Evolutionary conservation across 23 tunicate genomes (phyloP).

Genomic region (Corella eumyota): DNA sequence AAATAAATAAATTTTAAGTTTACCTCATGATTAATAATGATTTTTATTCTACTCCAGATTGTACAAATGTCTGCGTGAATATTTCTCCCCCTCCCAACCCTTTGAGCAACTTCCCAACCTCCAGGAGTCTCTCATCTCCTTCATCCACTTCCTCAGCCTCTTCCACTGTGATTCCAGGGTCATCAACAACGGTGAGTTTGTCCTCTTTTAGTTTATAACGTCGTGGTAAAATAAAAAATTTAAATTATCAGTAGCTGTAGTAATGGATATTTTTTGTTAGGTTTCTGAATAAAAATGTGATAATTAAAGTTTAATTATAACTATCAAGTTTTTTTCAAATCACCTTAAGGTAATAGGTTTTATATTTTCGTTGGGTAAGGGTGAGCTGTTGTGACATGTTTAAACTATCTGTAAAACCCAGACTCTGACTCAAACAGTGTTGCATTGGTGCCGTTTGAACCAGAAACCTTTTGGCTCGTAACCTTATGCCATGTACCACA

Average conservation of each 20-base stretch:
- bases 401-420: no score
- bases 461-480: no score
- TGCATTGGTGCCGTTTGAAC: no score
- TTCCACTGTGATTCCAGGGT: conserved; percentile 79
- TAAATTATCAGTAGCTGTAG: background rate
- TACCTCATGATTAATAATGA: no score
- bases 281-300: background rate
- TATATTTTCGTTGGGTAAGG: no score
- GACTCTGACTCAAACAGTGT: background rate
- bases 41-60: conserved; percentile 20
- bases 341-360: no score
- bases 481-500: no score
- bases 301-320: background rate
- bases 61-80: conserved; percentile 89
- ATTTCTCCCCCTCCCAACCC: conserved; percentile 70
- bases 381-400: no score
- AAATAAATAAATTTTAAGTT: no score
- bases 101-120: conserved; percentile 75
- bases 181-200: conserved; percentile 64
- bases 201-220: background rate
- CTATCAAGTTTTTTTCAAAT: no score
- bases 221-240: background rate
- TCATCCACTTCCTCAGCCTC: conserved; percentile 68
- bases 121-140: conserved; percentile 35
- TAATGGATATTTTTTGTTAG: background rate